Conservation (phyloP, 2,113 vertebrate genomes). For the Seriola quinqueradiata region DNA sequence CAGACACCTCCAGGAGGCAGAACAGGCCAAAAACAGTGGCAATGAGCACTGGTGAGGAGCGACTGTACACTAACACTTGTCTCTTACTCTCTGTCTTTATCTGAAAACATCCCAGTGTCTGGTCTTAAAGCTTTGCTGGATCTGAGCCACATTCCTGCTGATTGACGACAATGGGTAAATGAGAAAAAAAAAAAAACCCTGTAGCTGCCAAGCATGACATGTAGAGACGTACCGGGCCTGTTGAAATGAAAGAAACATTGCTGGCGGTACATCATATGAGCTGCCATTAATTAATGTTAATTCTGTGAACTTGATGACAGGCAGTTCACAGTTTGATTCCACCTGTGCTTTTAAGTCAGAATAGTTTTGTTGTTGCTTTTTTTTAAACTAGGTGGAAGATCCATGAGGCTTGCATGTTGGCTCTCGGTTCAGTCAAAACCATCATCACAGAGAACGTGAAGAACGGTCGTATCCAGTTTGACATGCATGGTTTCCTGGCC, state of each 20-base stretch:
- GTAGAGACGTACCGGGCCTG: neutral
- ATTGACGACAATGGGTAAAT: neutral
- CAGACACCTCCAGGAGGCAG: conserved; percentile 95
- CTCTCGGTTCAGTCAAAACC: conserved; percentile 96
- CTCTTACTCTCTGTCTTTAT: neutral
- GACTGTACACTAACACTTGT: neutral
- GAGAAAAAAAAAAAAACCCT: too few species aligned
- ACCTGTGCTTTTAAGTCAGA: neutral
- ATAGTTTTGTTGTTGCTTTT: neutral
- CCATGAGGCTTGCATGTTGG: conserved; percentile 97
- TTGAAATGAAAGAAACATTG: neutral
- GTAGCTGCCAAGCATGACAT: neutral
- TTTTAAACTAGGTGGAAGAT: conserved; percentile 93
- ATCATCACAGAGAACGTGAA: conserved; percentile 96
- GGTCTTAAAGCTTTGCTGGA: neutral
- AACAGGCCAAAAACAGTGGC: conserved; percentile 90
- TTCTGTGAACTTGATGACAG: neutral
- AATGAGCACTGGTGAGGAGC: conserved; percentile 92
- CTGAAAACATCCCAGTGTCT: neutral
- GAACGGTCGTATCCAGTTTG: conserved; percentile 94
- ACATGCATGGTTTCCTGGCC: conserved; percentile 98
- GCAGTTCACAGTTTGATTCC: neutral
- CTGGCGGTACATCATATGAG: too few species aligned
- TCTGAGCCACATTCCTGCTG: neutral
- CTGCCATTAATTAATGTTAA: neutral